phyloP scores from a whole-genome alignment of 2,888 invertebrate genomes.

The Keiferia lycopersicella region DNA sequence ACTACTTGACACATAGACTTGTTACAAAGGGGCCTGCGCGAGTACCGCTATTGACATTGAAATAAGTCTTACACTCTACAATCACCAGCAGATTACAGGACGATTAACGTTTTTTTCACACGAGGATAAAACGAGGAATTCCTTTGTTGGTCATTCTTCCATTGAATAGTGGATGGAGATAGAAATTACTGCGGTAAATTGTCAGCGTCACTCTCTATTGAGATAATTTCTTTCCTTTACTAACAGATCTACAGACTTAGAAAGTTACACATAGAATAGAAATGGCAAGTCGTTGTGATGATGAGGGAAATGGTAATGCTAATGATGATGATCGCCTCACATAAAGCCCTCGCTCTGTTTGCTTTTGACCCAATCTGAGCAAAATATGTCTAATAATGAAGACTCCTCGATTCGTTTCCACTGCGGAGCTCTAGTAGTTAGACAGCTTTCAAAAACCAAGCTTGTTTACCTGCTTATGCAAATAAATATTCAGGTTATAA shows the following conservation, averaged over 20 bases:
- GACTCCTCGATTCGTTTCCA: not conserved
- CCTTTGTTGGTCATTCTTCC: not conserved
- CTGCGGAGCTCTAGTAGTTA: not conserved
- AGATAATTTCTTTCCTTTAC: not conserved
- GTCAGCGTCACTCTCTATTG: not conserved
- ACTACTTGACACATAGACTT: slow-evolving; percentile 5
- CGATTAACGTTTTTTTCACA: not conserved
- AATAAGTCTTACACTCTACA: not conserved
- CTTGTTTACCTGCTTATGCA: slow-evolving; percentile 8
- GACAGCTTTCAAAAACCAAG: slow-evolving; percentile 1
- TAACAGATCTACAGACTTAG: not conserved
- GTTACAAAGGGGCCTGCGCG: not conserved
- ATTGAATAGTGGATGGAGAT: not conserved
- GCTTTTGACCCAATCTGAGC: not conserved
- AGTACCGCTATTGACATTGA: not conserved
- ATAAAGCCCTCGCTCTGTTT: not conserved
- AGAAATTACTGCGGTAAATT: not conserved
- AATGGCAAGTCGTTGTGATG: not conserved
- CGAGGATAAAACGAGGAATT: not conserved
- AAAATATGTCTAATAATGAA: not conserved
- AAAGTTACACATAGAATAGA: slow-evolving; percentile 1
- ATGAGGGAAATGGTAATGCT: not conserved
- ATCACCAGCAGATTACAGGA: not conserved
- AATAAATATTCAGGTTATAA: not conserved
- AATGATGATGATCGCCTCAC: not conserved